phyloP scores from a whole-genome alignment of 2,888 invertebrate genomes.

The Phaonia tiefii region DNA sequence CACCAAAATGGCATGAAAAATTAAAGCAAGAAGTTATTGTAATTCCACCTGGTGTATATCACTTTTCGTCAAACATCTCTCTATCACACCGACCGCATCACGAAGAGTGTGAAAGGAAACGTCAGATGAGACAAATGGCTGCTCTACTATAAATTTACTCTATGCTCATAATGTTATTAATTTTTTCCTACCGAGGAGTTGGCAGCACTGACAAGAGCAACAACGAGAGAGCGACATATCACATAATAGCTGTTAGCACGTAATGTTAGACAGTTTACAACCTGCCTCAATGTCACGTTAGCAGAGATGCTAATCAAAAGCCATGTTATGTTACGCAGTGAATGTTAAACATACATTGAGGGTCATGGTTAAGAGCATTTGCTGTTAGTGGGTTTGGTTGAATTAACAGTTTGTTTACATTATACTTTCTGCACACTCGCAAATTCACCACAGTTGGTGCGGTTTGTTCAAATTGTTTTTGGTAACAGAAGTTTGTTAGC shows the following conservation, averaged over 20 bases:
- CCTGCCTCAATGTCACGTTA: conserved; percentile 48
- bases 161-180: too few species aligned
- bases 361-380: neutral
- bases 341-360: neutral
- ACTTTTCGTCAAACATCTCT: too few species aligned
- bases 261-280: conserved; percentile 32
- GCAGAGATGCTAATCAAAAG: neutral
- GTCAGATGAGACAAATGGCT: too few species aligned
- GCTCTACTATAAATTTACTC: too few species aligned
- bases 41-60: too few species aligned
- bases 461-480: conserved; percentile 37
- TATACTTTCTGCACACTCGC: conserved; percentile 1
- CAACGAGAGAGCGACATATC: conserved; percentile 17
- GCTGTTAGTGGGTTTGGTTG: neutral
- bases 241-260: conserved; percentile 26
- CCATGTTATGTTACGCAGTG: neutral
- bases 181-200: too few species aligned
- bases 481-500: conserved; percentile 35
- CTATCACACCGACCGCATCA: too few species aligned
- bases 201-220: neutral
- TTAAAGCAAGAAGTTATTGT: too few species aligned
- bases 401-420: conserved; percentile 15
- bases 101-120: too few species aligned
- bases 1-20: too few species aligned
- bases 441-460: conserved; percentile 53